phyloP scores from a whole-genome alignment of 2,888 invertebrate genomes.

The Phyto melanocephala region DNA sequence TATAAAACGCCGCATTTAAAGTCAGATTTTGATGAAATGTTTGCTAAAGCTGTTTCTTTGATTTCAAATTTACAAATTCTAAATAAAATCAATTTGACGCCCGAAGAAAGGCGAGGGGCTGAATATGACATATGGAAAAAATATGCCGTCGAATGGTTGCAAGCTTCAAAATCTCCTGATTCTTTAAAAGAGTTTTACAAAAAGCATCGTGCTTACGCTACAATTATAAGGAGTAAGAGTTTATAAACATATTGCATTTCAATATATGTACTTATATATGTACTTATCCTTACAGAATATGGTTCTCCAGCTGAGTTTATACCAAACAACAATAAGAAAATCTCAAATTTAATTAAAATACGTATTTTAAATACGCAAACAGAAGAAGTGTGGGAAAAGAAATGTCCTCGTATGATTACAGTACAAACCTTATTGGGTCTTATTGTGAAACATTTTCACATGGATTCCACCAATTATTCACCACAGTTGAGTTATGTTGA shows the following conservation, averaged over 20 bases:
- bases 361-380: slow-evolving; percentile 80
- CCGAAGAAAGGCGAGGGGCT: slow-evolving; percentile 88
- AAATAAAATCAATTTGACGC: slow-evolving; percentile 85
- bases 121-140: slow-evolving; percentile 95
- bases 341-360: slow-evolving; percentile 84
- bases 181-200: slow-evolving; percentile 81
- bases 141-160: slow-evolving; percentile 87
- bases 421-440: slow-evolving; percentile 91
- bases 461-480: slow-evolving; percentile 71
- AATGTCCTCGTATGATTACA: slow-evolving; percentile 87
- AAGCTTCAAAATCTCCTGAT: slow-evolving; percentile 80
- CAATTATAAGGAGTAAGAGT: slow-evolving; percentile 86
- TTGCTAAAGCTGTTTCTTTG: slow-evolving; percentile 90
- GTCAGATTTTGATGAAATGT: slow-evolving; percentile 83
- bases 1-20: slow-evolving; percentile 75
- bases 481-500: slow-evolving; percentile 80
- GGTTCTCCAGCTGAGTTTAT: slow-evolving; percentile 90
- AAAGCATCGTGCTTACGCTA: slow-evolving; percentile 87
- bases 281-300: slow-evolving; percentile 82
- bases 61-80: slow-evolving; percentile 86
- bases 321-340: slow-evolving; percentile 82
- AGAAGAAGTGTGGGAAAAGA: slow-evolving; percentile 82
- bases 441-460: slow-evolving; percentile 86
- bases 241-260: background rate
- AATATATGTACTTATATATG: background rate